Percentiles rank a stretch among this genome's conserved stretches.
These are phyloP conservation scores for Spinibarbus caldwelli DNA, from an alignment of 2,797 vertebrate genomes.

Conservation along the genomic window DNA sequence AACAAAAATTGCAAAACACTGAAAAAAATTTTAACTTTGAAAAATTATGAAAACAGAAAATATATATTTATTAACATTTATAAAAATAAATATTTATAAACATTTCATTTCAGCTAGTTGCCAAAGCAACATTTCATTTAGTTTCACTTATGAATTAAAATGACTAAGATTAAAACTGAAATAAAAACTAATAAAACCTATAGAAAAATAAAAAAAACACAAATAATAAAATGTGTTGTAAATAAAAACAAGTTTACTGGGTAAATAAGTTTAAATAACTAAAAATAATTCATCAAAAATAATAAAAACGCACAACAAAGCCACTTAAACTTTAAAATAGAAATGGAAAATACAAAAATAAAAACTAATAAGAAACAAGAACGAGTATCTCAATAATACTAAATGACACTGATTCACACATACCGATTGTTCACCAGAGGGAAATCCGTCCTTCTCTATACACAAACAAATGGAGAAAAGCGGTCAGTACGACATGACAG, in stretches of 20 bases:
- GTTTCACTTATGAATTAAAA: too few relatives aligned
- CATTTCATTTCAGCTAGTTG: too few relatives aligned
- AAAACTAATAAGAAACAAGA: not conserved
- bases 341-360: not conserved
- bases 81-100: too few relatives aligned
- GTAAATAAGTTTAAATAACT: not conserved
- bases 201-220: conserved; percentile 16
- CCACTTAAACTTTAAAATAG: not conserved
- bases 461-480: conserved; percentile 7
- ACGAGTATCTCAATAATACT: not conserved
- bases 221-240: too few relatives aligned
- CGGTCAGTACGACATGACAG: not conserved
- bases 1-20: too few relatives aligned
- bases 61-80: too few relatives aligned
- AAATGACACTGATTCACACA: conserved; percentile 69
- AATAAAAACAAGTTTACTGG: too few relatives aligned
- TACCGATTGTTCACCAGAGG: conserved; percentile 88
- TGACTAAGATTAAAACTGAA: not conserved
- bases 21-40: too few relatives aligned
- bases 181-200: not conserved
- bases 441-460: conserved; percentile 92
- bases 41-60: too few relatives aligned
- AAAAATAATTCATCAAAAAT: not conserved
- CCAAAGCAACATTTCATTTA: too few relatives aligned
- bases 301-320: not conserved